phyloP scores from a whole-genome alignment of 2,888 invertebrate genomes.

The Malachius bipustulatus region DNA sequence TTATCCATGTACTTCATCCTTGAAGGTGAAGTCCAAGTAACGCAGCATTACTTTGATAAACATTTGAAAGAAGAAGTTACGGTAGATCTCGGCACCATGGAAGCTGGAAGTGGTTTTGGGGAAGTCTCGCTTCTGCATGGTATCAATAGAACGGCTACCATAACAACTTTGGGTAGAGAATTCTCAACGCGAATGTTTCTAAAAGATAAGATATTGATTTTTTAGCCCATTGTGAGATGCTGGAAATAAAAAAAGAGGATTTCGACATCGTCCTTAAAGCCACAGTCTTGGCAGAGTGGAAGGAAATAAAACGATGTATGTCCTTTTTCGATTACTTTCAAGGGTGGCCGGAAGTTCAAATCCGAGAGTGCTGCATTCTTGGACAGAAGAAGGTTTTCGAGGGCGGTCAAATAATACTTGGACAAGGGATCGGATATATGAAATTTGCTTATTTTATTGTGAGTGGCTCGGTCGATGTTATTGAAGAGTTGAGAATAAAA shows the following conservation, averaged over 20 bases:
- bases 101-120: slow-evolving; percentile 52
- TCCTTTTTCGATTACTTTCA: slow-evolving; percentile 52
- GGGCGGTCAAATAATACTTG: slow-evolving; percentile 43
- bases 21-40: slow-evolving; percentile 45
- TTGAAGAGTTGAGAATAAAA: slow-evolving; percentile 40
- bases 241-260: slow-evolving; percentile 49
- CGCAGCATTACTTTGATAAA: slow-evolving; percentile 42
- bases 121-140: slow-evolving; percentile 52
- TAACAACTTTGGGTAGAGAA: slow-evolving; percentile 45
- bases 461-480: slow-evolving; percentile 47
- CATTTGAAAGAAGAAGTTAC: slow-evolving; percentile 38
- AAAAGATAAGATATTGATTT: too few species aligned
- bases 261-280: slow-evolving; percentile 49
- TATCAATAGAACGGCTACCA: slow-evolving; percentile 48
- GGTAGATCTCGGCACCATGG: slow-evolving; percentile 41
- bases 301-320: slow-evolving; percentile 46
- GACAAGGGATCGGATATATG: slow-evolving; percentile 41
- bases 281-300: slow-evolving; percentile 49
- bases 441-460: slow-evolving; percentile 42
- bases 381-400: slow-evolving; percentile 47
- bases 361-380: slow-evolving; percentile 53
- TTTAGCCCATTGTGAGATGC: slow-evolving; percentile 47
- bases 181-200: too few species aligned
- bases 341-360: slow-evolving; percentile 45
- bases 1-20: slow-evolving; percentile 53